Conservation (phyloP, 2,113 vertebrate species). For the Strix uralensis region DNA sequence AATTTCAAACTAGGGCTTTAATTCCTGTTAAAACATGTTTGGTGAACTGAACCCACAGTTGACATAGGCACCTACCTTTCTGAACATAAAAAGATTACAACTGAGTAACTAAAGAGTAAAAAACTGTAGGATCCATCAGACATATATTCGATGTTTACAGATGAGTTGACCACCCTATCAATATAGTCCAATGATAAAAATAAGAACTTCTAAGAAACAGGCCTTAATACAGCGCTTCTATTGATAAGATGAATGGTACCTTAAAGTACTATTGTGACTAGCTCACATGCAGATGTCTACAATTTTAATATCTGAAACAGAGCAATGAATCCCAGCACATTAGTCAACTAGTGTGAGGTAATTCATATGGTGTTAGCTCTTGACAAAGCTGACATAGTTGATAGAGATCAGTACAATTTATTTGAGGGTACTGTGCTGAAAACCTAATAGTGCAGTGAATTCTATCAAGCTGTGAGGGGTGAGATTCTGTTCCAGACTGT, state of each 20-base stretch:
- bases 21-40: background rate
- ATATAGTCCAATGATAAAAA: background rate
- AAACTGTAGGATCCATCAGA: background rate
- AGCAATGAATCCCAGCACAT: background rate
- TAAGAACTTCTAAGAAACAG: background rate
- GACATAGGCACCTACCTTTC: background rate
- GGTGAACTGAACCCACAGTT: background rate
- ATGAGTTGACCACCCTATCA: background rate
- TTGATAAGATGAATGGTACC: background rate
- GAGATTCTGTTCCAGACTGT: background rate
- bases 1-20: background rate
- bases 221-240: background rate
- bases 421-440: background rate
- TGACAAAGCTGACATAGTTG: background rate
- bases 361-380: background rate
- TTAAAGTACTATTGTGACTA: background rate
- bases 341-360: background rate
- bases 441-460: background rate
- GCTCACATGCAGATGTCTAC: background rate
- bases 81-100: background rate
- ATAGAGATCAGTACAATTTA: background rate
- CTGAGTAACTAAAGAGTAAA: background rate
- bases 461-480: background rate
- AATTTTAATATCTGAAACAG: background rate
- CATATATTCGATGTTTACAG: background rate